Base-by-base conservation (phyloP, 1,140 invertebrate genomes). In the Scaptomyza graminum region DNA sequence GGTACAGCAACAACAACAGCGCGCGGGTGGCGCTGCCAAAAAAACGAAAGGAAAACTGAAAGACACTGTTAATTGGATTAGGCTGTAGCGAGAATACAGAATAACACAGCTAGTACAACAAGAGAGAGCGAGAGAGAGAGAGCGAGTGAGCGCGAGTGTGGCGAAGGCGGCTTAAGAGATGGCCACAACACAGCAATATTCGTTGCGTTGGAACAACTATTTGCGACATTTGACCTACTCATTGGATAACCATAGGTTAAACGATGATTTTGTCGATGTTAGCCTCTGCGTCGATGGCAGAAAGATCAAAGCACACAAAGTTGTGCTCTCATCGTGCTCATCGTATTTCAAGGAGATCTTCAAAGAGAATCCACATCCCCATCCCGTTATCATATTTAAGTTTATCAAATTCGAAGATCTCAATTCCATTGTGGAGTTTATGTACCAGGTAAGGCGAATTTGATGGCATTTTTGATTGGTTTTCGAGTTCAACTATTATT, bases 301-400 rank as follows among this genome's bases (percentile, higher is more conserved):
- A 59, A 94, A 95, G 91, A 95, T 97, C 47, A 95, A 95, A 80
- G 96, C 96, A 25, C 96, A 97, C 79, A 96, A 96, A 93, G 95
- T 97, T 93, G 94, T 97, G n/a, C 92, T 97, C 2, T 96, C 96
- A 0, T 96, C 96, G 3, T 97, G 96, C 87, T 96, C 96, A 74
- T 94, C 94, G 74, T 97, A 97, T 92, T 96, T 97, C 90, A 95
- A 94, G 85, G 95, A 96, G 91, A 94, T 97, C 87, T 95, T 97
- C 92, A 95, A 95, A 92, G 96, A 96, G 92, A 96, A 96, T 92
- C 96, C 96, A 28, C 96, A 96, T 85, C 95, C 96, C 70, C 96
- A 97, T 93, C 96, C 96, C 60, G 95, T 97, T 43, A 95, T 97
- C 65, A 96, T 97, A 92, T 96, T 97, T 84, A 94, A 95, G 83